phyloP scores from a whole-genome alignment of 2,113 vertebrate species.

The Actinemys pallida region DNA sequence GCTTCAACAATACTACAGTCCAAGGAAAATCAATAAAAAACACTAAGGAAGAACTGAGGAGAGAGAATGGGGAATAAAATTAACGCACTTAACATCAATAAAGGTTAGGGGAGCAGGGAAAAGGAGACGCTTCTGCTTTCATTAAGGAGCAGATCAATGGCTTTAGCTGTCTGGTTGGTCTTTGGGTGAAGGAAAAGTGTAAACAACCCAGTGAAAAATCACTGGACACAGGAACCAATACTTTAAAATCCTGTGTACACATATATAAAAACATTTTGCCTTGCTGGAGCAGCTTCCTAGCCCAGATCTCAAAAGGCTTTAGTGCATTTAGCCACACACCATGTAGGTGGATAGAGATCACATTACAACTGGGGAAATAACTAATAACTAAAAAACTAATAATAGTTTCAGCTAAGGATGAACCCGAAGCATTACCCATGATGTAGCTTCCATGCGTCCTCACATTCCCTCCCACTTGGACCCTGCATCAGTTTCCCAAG shows the following conservation, averaged over 20 bases:
- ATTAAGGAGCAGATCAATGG: background rate
- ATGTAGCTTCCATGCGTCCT: background rate
- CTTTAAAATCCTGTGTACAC: background rate
- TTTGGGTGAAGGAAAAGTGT: background rate
- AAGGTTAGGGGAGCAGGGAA: background rate
- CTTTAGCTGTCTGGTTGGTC: background rate
- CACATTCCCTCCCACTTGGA: background rate
- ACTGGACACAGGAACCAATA: background rate
- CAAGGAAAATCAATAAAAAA: background rate
- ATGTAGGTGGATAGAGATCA: background rate
- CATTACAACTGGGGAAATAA: background rate
- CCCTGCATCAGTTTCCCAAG: background rate
- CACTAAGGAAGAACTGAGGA: too few species aligned
- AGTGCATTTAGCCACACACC: background rate
- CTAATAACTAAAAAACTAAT: background rate
- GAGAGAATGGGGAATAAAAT: background rate
- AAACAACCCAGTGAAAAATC: background rate
- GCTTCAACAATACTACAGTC: background rate
- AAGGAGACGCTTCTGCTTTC: background rate
- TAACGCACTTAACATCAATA: background rate
- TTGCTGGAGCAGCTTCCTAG: background rate
- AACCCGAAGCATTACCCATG: too few species aligned
- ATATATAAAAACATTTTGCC: background rate
- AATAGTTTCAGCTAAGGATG: background rate
- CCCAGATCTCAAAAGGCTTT: background rate